phyloP scores from a whole-genome alignment of 2,888 invertebrate species.

The Dromius quadrimaculatus region DNA sequence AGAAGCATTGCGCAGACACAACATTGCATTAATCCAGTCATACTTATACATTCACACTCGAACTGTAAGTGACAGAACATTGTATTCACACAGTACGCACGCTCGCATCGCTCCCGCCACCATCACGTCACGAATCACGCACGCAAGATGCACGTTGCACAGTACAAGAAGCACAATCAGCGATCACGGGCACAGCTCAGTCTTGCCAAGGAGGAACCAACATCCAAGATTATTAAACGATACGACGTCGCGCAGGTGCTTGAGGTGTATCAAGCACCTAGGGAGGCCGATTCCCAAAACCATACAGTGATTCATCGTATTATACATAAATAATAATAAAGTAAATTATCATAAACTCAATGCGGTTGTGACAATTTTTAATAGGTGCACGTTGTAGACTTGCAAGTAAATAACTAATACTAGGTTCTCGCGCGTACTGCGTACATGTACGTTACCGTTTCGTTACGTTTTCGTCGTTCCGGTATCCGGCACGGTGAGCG shows the following conservation, averaged over 20 bases:
- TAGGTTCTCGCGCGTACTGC: constrained; percentile 22
- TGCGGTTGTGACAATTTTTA: constrained; percentile 52
- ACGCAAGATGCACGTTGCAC: constrained; percentile 6
- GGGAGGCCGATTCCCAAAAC: constrained; percentile 51
- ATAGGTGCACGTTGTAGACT: constrained; percentile 52
- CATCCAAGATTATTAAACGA: no score
- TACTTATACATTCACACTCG: constrained; percentile 16
- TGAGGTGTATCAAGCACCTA: constrained; percentile 37
- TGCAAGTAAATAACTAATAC: constrained; percentile 46
- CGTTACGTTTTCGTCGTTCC: constrained; percentile 35
- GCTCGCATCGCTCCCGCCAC: constrained; percentile 37
- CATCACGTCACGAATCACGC: constrained; percentile 42
- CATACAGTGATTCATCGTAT: constrained; percentile 51
- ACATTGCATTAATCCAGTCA: not conserved
- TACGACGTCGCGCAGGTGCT: constrained; percentile 33
- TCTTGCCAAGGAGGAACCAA: constrained; percentile 5
- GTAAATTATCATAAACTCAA: constrained; percentile 50
- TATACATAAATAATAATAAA: constrained; percentile 33
- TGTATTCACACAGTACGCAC: constrained; percentile 18
- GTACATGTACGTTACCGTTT: constrained; percentile 38
- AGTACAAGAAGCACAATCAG: not conserved
- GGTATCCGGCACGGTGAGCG: constrained; percentile 31
- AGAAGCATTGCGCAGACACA: not conserved
- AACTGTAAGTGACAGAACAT: constrained; percentile 14
- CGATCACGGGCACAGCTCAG: constrained; percentile 16